Conservation (phyloP, 2,888 invertebrate species). For the Junonia oenone region DNA sequence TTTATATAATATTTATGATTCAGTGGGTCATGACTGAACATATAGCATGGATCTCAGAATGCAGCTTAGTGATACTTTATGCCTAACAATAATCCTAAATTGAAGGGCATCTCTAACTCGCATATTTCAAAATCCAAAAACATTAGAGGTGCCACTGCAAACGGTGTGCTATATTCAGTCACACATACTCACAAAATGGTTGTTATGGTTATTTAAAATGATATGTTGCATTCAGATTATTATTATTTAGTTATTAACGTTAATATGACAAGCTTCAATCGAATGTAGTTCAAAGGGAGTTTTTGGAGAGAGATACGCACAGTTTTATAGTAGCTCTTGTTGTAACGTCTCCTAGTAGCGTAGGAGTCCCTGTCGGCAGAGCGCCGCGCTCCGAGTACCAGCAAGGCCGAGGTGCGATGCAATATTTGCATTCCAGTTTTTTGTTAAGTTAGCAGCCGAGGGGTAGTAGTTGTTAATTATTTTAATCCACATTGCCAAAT, state of each 20-base stretch:
- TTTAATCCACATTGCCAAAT: constrained; percentile 75
- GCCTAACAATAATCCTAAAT: constrained; percentile 49
- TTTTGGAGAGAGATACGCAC: constrained; percentile 73
- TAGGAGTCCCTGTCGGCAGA: constrained; percentile 40
- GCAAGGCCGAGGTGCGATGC: constrained; percentile 71
- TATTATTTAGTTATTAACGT: constrained; percentile 65
- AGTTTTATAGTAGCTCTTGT: constrained; percentile 57
- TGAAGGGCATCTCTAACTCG: constrained; percentile 38
- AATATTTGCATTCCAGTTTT: constrained; percentile 79
- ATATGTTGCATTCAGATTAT: constrained; percentile 75
- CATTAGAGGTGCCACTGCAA: constrained; percentile 43
- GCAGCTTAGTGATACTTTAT: constrained; percentile 62
- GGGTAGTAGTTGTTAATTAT: constrained; percentile 68
- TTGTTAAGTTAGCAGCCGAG: constrained; percentile 66
- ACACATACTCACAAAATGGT: constrained; percentile 68
- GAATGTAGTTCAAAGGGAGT: constrained; percentile 72
- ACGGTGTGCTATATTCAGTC: constrained; percentile 70
- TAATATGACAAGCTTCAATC: constrained; percentile 67
- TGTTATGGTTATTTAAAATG: constrained; percentile 70
- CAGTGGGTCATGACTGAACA: constrained; percentile 71
- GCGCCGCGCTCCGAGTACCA: constrained; percentile 25
- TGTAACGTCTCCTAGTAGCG: constrained; percentile 54
- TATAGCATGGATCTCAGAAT: constrained; percentile 78
- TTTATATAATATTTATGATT: constrained; percentile 64
- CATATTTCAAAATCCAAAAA: constrained; percentile 21